Percentiles rank a stretch among this genome's conserved stretches.
Evolutionary conservation across 2,797 vertebrate species (phyloP).

Genomic region (Geotrypetes seraphini): DNA sequence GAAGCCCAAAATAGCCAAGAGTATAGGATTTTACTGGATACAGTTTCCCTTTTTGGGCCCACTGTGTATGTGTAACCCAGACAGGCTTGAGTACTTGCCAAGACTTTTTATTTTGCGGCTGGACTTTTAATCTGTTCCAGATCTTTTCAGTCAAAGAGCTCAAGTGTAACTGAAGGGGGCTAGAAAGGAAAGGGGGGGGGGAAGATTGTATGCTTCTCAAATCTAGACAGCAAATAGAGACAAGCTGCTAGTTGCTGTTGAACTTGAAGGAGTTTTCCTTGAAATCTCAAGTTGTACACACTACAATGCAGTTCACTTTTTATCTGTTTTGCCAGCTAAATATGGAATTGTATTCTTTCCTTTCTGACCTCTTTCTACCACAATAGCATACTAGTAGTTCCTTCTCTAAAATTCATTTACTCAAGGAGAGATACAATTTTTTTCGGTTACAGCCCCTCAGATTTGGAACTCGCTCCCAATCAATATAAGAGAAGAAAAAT

Average conservation of each 20-base stretch:
- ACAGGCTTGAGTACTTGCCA: slow-evolving; percentile 85
- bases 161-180: slow-evolving; percentile 52
- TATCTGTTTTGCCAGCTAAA: slow-evolving; percentile 33
- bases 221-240: slow-evolving; percentile 44
- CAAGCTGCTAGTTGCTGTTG: slow-evolving; percentile 44
- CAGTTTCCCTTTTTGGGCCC: slow-evolving; percentile 73
- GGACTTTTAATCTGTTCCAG: slow-evolving; percentile 95
- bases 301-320: slow-evolving; percentile 17
- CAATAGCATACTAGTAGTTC: no score
- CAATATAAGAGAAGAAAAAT: no score
- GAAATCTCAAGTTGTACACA: slow-evolving; percentile 22
- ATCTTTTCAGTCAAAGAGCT: slow-evolving; percentile 86
- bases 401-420: no score
- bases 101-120: slow-evolving; percentile 79
- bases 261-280: slow-evolving; percentile 40
- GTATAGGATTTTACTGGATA: slow-evolving; percentile 38
- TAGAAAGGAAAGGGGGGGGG: slow-evolving; percentile 8
- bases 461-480: no score
- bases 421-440: no score
- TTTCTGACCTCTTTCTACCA: slow-evolving; percentile 19
- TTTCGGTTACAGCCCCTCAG: no score
- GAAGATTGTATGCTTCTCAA: slow-evolving; percentile 30
- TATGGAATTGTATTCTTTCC: slow-evolving; percentile 13
- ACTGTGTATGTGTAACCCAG: slow-evolving; percentile 66
- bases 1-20: slow-evolving; percentile 29